Evolutionary conservation across 1,140 invertebrate species (phyloP).

Genomic region (Pentalonia nigronervosa): DNA sequence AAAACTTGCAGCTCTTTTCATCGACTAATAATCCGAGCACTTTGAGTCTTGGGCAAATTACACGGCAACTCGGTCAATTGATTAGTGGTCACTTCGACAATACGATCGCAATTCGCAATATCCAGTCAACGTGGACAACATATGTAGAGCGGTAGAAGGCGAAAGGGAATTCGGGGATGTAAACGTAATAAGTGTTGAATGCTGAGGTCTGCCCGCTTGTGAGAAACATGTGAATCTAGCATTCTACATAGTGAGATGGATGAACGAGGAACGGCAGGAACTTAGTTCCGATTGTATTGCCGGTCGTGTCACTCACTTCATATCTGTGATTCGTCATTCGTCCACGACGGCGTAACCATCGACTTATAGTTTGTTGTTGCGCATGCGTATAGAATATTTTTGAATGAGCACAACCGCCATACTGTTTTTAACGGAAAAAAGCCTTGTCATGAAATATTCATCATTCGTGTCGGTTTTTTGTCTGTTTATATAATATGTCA

Average conservation of each 20-base stretch:
- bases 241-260: too few species aligned
- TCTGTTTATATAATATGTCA: too few species aligned
- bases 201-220: too few species aligned
- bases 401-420: background rate
- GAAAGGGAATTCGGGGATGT: background rate
- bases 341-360: too few species aligned
- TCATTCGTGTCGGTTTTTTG: background rate
- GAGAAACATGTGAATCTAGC: slow-evolving; percentile 8
- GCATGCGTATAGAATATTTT: background rate
- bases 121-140: slow-evolving; percentile 32
- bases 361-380: background rate
- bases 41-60: background rate
- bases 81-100: background rate
- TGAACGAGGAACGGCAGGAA: background rate
- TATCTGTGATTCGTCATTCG: background rate
- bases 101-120: background rate
- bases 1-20: background rate
- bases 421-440: background rate
- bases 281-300: background rate
- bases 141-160: background rate
- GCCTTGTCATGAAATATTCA: background rate
- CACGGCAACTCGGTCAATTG: background rate
- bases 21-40: background rate
- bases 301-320: slow-evolving; percentile 36
- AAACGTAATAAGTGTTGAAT: background rate